Evolutionary conservation across 2,797 vertebrate genomes (phyloP).

Genomic region (Smutsia temminckii): DNA sequence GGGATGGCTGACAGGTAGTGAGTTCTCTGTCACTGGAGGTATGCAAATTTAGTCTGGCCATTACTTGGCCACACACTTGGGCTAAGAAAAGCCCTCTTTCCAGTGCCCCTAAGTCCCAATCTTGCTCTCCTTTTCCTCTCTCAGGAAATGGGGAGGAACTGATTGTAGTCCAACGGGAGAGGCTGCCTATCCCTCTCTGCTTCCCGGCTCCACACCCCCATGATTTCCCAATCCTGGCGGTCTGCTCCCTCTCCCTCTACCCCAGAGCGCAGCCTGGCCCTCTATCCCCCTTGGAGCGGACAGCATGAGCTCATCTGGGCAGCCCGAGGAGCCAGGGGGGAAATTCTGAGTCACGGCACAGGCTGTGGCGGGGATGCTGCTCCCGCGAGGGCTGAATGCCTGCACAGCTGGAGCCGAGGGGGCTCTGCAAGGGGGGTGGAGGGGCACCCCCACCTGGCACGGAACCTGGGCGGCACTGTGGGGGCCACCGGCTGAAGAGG

Average conservation of each 20-base stretch:
- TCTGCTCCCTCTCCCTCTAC: neutral
- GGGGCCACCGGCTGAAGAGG: neutral
- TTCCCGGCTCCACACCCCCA: neutral
- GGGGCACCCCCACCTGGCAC: rapidly evolving
- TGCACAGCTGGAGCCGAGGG: neutral
- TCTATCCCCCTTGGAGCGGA: conserved; percentile 53
- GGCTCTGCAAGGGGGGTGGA: neutral
- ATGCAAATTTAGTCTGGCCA: neutral
- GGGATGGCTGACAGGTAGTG: neutral
- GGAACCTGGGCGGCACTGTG: neutral
- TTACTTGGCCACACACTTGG: neutral
- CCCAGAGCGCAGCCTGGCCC: neutral
- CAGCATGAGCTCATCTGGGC: conserved; percentile 78
- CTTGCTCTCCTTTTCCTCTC: neutral
- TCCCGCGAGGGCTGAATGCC: neutral
- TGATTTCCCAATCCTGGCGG: conserved; percentile 35
- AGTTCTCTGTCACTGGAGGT: neutral
- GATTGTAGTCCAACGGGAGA: neutral
- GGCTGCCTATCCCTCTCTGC: neutral
- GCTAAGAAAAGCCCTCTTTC: neutral
- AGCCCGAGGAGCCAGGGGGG: conserved; percentile 36
- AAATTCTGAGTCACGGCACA: conserved; percentile 68
- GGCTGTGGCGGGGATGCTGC: conserved; percentile 35
- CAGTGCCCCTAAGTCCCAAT: neutral
- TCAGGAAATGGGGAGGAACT: neutral